Evolutionary conservation across 1,140 invertebrate genomes (phyloP).

Genomic region (Bombus waltoni): DNA sequence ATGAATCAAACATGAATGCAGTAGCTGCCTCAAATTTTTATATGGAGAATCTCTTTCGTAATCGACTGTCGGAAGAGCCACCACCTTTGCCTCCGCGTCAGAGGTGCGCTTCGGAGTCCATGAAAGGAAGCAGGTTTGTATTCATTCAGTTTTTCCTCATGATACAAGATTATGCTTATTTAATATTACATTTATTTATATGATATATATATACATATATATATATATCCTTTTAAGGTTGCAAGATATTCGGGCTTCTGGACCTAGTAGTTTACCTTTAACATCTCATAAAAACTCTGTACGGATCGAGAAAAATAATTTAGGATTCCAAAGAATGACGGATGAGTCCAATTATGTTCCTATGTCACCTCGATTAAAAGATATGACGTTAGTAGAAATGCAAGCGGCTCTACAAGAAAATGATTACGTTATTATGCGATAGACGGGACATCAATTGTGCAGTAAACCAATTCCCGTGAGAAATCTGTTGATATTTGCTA

Average conservation of each 20-base stretch:
- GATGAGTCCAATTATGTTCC: slow-evolving; percentile 78
- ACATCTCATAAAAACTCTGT: slow-evolving; percentile 65
- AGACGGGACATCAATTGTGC: background rate
- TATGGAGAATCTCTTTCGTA: slow-evolving; percentile 68
- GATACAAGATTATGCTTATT: background rate
- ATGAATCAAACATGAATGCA: slow-evolving; percentile 64
- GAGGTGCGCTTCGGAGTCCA: slow-evolving; percentile 67
- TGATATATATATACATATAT: background rate
- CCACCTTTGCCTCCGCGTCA: slow-evolving; percentile 80
- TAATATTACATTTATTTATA: background rate
- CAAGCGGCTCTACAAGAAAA: slow-evolving; percentile 70
- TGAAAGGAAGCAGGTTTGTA: slow-evolving; percentile 72
- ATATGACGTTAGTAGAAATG: slow-evolving; percentile 64
- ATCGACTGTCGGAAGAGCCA: slow-evolving; percentile 64
- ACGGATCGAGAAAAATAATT: slow-evolving; percentile 62
- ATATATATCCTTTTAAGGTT: slow-evolving; percentile 59
- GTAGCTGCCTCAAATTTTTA: slow-evolving; percentile 69
- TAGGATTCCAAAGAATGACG: slow-evolving; percentile 53
- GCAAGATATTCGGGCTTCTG: slow-evolving; percentile 73
- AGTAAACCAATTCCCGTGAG: background rate
- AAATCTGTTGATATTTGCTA: background rate
- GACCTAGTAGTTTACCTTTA: slow-evolving; percentile 69
- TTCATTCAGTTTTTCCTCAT: slow-evolving; percentile 9
- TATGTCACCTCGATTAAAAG: slow-evolving; percentile 77
- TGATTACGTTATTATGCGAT: slow-evolving; percentile 80